Evolutionary conservation across 2,888 invertebrate species (phyloP).

Genomic region (Tipula helvola): DNA sequence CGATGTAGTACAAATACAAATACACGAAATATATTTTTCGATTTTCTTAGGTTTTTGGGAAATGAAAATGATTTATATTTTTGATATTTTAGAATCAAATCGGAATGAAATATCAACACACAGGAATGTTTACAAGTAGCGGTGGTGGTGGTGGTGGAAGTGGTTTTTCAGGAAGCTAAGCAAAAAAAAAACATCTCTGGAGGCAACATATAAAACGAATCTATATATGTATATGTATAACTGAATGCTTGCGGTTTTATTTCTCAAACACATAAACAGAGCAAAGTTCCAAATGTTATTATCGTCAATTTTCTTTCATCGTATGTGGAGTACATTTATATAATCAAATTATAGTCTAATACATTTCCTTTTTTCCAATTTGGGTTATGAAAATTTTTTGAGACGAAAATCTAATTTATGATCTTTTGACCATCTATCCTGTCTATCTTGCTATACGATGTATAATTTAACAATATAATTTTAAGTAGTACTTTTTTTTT

Average conservation of each 20-base stretch:
- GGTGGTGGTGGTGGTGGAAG: not conserved
- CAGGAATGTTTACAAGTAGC: not conserved
- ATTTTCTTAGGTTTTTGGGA: not conserved
- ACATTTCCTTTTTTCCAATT: not conserved
- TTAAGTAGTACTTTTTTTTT: not conserved
- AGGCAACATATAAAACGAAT: not conserved
- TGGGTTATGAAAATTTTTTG: not conserved
- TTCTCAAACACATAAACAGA: not conserved
- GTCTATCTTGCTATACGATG: not conserved
- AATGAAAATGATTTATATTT: not conserved
- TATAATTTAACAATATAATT: not conserved
- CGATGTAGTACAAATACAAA: not conserved
- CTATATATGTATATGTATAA: not conserved
- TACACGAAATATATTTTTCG: not conserved
- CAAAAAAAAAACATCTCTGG: not conserved
- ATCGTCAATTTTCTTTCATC: not conserved
- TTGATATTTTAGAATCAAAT: not conserved
- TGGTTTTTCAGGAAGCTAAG: not conserved
- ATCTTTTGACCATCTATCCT: not conserved
- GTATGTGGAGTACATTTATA: not conserved
- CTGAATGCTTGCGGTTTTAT: not conserved
- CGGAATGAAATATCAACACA: not conserved
- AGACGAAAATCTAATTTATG: not conserved
- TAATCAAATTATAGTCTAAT: not conserved
- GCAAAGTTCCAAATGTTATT: not conserved